Base-by-base conservation (phyloP, 2,888 invertebrate genomes). In the Antheraea assamensis region DNA sequence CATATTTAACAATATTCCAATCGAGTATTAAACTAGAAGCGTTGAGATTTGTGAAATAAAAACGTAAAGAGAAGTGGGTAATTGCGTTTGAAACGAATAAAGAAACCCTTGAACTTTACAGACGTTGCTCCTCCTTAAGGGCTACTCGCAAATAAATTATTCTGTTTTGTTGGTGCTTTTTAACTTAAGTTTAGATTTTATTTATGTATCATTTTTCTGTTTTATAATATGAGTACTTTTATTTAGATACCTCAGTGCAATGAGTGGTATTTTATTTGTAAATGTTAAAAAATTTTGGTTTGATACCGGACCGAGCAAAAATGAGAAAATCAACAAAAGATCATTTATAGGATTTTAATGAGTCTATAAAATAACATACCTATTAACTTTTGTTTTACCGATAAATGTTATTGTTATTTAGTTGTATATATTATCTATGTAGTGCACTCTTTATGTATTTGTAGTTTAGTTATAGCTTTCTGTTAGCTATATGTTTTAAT, bases 81-180 rank as follows among this genome's bases (percentile, higher is more conserved):
- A 82, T 83, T 81, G 81, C 77, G 81, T 82, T 81, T 78, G 74
- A 78, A 76, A 74, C 74, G 78, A 73, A 79, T 80, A 79, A 82
- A 79, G 78, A 82, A 82, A 78, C 78, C 81, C 78, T 79, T 80
- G 76, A 83, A 81, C 81, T 81, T 81, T 79, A 78, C 77, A 81
- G 81, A 82, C 80, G 80, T 80, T 77, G 77, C 76, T 78, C 74
- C 76, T 78, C 74, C 79, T 78, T 77, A 75, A 77, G 80, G 78
- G 31, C 58, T 58, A 58, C 31, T 71, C 61, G 58, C 71, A 71
- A 71, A 71, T 71, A 71, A 55, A 55, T 58, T 55, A 71, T 71
- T 58, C 71, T 71, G 58, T n/a, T 75, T 42, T 77, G 78, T 77
- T 78, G 68, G n/a, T 78, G 76, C 78, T 75, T 71, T 52, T 58